Percentiles rank a stretch among this genome's conserved stretches.
phyloP scores from a whole-genome alignment of 2,113 vertebrate species.

The Cepphus grylle region DNA sequence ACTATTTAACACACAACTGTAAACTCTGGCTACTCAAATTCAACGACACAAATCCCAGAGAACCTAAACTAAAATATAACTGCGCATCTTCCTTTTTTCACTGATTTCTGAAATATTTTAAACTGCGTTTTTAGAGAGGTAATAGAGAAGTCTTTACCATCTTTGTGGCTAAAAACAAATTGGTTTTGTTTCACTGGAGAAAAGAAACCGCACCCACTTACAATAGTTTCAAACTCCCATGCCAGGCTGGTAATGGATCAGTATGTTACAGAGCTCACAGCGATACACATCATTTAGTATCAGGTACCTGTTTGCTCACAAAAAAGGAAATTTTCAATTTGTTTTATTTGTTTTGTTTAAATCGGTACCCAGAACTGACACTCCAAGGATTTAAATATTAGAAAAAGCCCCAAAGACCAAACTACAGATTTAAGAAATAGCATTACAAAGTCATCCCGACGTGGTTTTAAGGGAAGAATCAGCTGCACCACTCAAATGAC shows the following conservation, averaged over 20 bases:
- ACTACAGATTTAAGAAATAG: not conserved
- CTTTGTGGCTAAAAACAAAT: not conserved
- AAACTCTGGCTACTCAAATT: not conserved
- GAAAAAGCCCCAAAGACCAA: not conserved
- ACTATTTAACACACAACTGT: not conserved
- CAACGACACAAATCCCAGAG: not conserved
- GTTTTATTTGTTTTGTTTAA: not conserved
- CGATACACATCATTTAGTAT: fast-evolving
- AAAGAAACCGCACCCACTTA: not conserved
- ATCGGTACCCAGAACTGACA: not conserved
- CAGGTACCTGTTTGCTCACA: too few relatives aligned
- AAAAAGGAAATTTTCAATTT: not conserved
- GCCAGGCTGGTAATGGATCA: not conserved
- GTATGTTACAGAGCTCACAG: not conserved
- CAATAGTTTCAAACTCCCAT: not conserved
- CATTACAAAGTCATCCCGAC: not conserved
- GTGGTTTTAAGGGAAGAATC: not conserved
- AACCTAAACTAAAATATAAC: not conserved
- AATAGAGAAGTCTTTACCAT: not conserved
- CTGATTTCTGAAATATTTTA: not conserved
- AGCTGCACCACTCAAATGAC: too few relatives aligned
- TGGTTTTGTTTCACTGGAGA: not conserved
- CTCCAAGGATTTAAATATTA: not conserved
- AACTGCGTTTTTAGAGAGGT: not conserved
- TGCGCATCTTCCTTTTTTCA: not conserved